Evolutionary conservation across 2,113 vertebrate genomes (phyloP), one percentile per base, ranked within the genome.

Genomic region (Lophius piscatorius): DNA sequence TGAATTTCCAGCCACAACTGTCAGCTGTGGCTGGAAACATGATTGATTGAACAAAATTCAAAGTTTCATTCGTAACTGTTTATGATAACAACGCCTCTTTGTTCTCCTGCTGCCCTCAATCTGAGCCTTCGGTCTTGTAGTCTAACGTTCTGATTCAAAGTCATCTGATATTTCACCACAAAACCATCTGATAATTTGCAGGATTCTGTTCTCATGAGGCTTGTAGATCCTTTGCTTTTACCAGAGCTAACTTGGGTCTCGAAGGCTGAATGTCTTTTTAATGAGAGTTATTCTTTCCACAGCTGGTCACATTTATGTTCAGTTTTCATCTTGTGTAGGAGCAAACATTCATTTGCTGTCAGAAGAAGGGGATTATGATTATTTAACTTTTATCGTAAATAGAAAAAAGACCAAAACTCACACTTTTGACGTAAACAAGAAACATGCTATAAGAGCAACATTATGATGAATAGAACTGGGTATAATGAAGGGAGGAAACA

Each of bases 151-250:
- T 31, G 36, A 10, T 22, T 68, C 48, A 54, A 39, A 44, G 54
- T 26, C 49, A 61, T 68, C 39, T 66, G 50, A 50, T 63, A 52
- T 52, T 62, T 42, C 41, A 26, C 14, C 40, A 23, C 34, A 52
- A 82, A 59, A 24, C 36, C 55, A 45, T 64, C 48, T 42, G 66
- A 70, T 52, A 48, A 67, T 81, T 51, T 62, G 12, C 51, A 55
- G 58, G 58, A 76, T 50, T 74, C 75, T 52, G 74, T 46, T 82
- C 61, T 69, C 58, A 20, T 3, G 52, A 78, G 73, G 44, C 57
- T 57, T 13, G 4, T 42, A 66, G 41, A 51, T 65, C 61, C 74
- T 55, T 55, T 42, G 50, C 47, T 29, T 39, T 44, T 76, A 55
- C 55, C 52, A 63, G 46, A n/a, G 13, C 28, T 54, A 40, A 52